Base-by-base conservation (phyloP, 2,888 invertebrate genomes). In the Zhuqinia jingwanae region DNA sequence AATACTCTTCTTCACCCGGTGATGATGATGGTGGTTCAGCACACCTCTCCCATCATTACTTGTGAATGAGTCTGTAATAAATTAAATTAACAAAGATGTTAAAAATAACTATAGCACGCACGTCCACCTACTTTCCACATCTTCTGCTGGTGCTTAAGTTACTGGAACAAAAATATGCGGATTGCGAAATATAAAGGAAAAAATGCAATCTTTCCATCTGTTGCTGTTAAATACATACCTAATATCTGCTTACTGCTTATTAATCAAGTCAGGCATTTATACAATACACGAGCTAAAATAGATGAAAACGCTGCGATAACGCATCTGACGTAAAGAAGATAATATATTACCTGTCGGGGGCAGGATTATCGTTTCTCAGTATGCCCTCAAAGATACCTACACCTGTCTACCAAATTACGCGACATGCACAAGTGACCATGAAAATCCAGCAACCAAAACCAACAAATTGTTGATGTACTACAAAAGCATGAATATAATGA, bases 381-480 rank as follows among this genome's bases (percentile, higher is more conserved):
- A 30, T 73, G 73, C 73, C 73, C 73, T 50, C 22, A 36, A 47
- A 47, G 5, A 47, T 47, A 2, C 47, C 47, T 17, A 15, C n/a
- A 10, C 60, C 15, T n/a, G 22, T 25, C 47, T 27, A 27, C 73
- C 42, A 50, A 73, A 73, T 73, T 73, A 53, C 73, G 25, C 73
- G 73, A 73, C 50, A 73, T 73, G 73, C 73, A 25, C 73, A 50
- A 17, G 73, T 73, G 73, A 73, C 73, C 73, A 73, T 73, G 73
- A 73, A 73, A 73, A 50, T 73, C 47, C 13, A 47, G 73, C 73
- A 73, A 53, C 50, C 50, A 73, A 47, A 50, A 50, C 73, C 50
- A 73, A 73, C 73, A 73, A 73, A 73, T 73, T 73, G 27, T 47
- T 20, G 22, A 73, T 50, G 27, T 53, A 63, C 30, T 30, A 3